Percentiles rank a stretch among this genome's conserved stretches.
Evolutionary conservation across 2,113 vertebrate genomes (phyloP).

Genomic region (Monopterus albus): DNA sequence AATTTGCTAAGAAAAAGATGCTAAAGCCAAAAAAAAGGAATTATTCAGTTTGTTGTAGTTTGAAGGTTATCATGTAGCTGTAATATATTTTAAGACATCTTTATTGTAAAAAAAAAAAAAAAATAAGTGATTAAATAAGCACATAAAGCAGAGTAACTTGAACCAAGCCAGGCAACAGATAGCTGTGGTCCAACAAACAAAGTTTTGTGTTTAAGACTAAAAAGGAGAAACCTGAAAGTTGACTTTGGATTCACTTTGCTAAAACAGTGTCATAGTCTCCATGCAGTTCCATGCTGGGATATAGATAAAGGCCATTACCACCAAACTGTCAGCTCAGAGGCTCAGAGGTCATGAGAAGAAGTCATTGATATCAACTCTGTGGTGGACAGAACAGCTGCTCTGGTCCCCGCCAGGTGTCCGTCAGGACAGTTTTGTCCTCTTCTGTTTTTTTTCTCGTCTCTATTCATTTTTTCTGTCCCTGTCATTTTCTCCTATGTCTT

Average conservation of each 20-base stretch:
- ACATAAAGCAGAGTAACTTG: background rate
- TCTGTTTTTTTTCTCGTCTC: background rate
- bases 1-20: slow-evolving; percentile 52
- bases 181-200: background rate
- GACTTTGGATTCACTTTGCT: slow-evolving; percentile 18
- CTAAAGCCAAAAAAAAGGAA: slow-evolving; percentile 52
- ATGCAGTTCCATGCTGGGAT: slow-evolving; percentile 2
- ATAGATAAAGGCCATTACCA: slow-evolving; percentile 28
- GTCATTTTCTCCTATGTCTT: background rate
- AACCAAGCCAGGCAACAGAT: background rate
- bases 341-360: slow-evolving; percentile 35
- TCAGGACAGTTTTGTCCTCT: slow-evolving; percentile 2
- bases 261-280: slow-evolving; percentile 1
- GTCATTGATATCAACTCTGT: slow-evolving; percentile 19
- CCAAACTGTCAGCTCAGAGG: slow-evolving; percentile 19
- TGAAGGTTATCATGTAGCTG: no score
- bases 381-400: slow-evolving; percentile 32
- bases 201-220: background rate
- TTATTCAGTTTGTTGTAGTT: slow-evolving; percentile 59
- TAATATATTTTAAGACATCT: no score
- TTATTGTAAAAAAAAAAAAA: no score
- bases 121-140: background rate
- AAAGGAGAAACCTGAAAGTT: background rate
- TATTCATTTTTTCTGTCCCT: background rate
- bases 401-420: slow-evolving; percentile 31